phyloP scores from a whole-genome alignment of 2,113 vertebrate species.

The Chelonoidis abingdonii region DNA sequence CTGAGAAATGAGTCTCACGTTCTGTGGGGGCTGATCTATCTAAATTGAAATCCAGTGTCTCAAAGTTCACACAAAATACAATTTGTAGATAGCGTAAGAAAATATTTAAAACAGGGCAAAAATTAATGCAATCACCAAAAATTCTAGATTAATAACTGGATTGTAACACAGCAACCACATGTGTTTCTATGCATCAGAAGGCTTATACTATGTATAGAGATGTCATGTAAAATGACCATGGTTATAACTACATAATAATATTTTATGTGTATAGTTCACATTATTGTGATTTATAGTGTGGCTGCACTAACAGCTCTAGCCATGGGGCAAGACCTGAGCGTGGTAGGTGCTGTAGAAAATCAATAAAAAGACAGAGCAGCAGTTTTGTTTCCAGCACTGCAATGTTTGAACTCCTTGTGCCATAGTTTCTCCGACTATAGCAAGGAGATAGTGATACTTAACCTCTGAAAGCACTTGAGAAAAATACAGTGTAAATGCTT shows the following conservation, averaged over 20 bases:
- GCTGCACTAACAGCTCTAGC: background rate
- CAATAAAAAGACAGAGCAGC: background rate
- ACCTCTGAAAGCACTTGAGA: background rate
- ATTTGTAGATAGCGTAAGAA: background rate
- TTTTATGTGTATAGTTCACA: background rate
- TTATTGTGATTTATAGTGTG: background rate
- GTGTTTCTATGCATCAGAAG: background rate
- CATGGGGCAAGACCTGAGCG: background rate
- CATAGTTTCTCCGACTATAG: background rate
- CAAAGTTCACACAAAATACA: background rate
- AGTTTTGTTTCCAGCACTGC: background rate
- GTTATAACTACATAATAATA: background rate
- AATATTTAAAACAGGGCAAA: background rate
- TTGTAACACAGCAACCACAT: rapidly evolving
- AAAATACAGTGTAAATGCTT: background rate
- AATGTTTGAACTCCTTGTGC: background rate
- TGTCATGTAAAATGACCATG: background rate
- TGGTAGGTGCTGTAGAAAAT: background rate
- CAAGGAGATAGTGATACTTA: background rate
- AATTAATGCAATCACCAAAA: background rate
- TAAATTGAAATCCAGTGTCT: background rate
- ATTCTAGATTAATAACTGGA: background rate
- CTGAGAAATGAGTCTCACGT: background rate
- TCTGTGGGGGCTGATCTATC: rapidly evolving
- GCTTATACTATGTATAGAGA: background rate